Percentiles rank a stretch among this genome's conserved stretches.
Conservation (phyloP, 1,140 invertebrate genomes). For the Diplogasteroides magnus region DNA sequence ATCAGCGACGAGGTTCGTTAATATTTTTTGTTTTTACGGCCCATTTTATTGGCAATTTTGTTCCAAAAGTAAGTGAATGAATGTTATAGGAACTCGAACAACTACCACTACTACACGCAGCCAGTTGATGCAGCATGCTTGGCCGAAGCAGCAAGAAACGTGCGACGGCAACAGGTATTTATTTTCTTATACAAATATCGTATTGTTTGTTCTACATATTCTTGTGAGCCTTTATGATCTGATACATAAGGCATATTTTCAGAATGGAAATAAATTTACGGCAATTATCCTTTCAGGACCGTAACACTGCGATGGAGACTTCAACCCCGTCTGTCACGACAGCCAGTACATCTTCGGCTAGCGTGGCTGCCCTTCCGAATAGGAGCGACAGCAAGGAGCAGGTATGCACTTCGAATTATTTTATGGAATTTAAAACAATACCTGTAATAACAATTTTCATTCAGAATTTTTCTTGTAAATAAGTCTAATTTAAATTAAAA, state of each 20-base stretch:
- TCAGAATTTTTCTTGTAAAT: too few relatives aligned
- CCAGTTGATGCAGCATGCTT: conserved; percentile 46
- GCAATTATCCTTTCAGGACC: neutral
- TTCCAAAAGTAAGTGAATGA: neutral
- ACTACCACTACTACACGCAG: conserved; percentile 51
- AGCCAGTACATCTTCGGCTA: neutral
- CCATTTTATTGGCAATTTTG: neutral
- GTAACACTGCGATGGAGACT: neutral
- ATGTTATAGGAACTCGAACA: conserved; percentile 27
- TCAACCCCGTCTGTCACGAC: neutral
- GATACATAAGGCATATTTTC: too few relatives aligned
- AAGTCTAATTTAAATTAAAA: too few relatives aligned
- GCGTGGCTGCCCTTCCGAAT: neutral
- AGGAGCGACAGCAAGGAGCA: neutral
- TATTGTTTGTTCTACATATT: too few relatives aligned
- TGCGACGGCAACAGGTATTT: conserved; percentile 15
- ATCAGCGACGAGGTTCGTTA: conserved; percentile 11
- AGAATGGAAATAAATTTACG: too few relatives aligned
- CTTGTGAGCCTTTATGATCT: too few relatives aligned
- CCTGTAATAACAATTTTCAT: too few relatives aligned
- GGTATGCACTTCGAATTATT: neutral
- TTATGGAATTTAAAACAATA: too few relatives aligned
- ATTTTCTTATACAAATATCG: too few relatives aligned
- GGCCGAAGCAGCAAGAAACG: conserved; percentile 40
- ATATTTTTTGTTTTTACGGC: neutral